Evolutionary conservation across 2,888 invertebrate genomes (phyloP).

Genomic region (Adela reaumurella): DNA sequence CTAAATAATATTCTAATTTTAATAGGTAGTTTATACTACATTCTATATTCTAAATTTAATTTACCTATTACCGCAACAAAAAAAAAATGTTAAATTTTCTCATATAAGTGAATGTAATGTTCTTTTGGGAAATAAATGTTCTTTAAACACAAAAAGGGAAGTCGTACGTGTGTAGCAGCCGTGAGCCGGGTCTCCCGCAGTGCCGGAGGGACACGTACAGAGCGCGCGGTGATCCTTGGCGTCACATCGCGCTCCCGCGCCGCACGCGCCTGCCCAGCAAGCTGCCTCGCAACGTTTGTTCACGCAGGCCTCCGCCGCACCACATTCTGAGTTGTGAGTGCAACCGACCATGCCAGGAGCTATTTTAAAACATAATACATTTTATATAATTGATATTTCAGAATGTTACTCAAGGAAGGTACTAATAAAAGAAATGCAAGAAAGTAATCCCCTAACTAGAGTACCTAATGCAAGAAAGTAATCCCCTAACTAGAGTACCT

Average conservation of each 20-base stretch:
- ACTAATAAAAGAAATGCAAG: not conserved
- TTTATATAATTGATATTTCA: not conserved
- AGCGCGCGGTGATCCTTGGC: slow-evolving; percentile 75
- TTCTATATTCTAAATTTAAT: too few species aligned
- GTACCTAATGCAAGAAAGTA: too few species aligned
- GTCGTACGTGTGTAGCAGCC: slow-evolving; percentile 86
- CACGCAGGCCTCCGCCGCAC: slow-evolving; percentile 74
- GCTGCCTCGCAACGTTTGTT: slow-evolving; percentile 78
- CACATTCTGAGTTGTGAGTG: slow-evolving; percentile 69
- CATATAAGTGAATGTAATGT: too few species aligned
- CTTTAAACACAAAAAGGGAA: too few species aligned
- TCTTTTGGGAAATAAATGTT: too few species aligned
- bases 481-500: too few species aligned
- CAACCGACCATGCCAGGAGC: slow-evolving; percentile 63
- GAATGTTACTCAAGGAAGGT: not conserved
- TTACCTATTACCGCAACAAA: too few species aligned
- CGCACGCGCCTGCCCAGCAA: slow-evolving; percentile 76
- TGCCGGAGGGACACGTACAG: slow-evolving; percentile 80
- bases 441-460: not conserved
- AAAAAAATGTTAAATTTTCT: too few species aligned
- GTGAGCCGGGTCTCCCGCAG: slow-evolving; percentile 83
- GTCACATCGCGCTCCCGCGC: slow-evolving; percentile 74
- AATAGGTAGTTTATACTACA: too few species aligned
- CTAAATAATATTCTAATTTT: too few species aligned
- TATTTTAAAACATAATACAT: slow-evolving; percentile 17